Base-by-base conservation (phyloP, 2,888 invertebrate species). In the Hylaea fasciaria region DNA sequence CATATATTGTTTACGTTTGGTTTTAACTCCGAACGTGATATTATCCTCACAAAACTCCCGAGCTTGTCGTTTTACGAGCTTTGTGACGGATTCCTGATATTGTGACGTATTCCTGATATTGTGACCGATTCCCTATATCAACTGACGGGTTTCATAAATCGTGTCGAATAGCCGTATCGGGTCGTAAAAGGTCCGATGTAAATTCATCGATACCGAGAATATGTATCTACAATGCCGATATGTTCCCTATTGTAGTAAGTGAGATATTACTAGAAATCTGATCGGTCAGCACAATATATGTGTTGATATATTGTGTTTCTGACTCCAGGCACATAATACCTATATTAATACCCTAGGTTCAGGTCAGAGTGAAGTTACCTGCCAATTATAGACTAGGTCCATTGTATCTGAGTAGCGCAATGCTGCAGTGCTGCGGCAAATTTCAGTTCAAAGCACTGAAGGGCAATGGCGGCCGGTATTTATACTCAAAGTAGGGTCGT, bases 1-100 rank as follows among this genome's bases (percentile, higher is more conserved):
- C n/a, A n/a, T n/a, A n/a, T n/a, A n/a, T n/a, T n/a, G 12, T 37
- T 37, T 12, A 37, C 10, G n/a, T 12, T 12, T 1, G 37, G 1
- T 37, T 37, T 37, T 10, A 5, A 3, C 28, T 5, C 28, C 28
- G 7, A 32, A 2, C 32, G 32, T 32, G 32, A 8, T 32, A 22
- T 32, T 32, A 32, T 9, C 7, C 7, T 32, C 32, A 7, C 10
- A 17, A 22, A 16, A 45, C 4, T 13, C 13, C 28, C 7, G 13
- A 41, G 32, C 22, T 47, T 41, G 16, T 37, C 39, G 13, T 57
- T 64, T 64, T 64, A 64, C 55, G 64, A 57, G 37, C 53, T 9
- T 37, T n/a, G 5, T 37, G 37, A 13, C 9, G 40, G 13, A 14
- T 40, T 12, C 14, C 9, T 40, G 37, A 57, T 56, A 50, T 56